Evolutionary conservation across 2,113 vertebrate genomes (phyloP), one percentile per base, ranked within the genome.

Genomic region (Anhinga anhinga): DNA sequence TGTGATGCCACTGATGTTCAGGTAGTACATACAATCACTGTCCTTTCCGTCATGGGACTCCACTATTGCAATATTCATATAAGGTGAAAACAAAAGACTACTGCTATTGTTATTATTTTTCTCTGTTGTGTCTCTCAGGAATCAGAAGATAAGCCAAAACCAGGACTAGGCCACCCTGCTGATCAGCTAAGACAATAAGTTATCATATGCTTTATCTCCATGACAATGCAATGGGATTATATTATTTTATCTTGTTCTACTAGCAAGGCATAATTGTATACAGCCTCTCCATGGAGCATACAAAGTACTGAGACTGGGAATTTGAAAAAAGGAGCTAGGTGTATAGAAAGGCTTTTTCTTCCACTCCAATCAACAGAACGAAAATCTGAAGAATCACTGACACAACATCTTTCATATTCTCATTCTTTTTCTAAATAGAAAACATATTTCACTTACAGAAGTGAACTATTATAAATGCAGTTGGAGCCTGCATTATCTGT

Each of bases 121-220:
- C 90, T 97, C 95, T 95, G 83, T 96, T 96, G 92, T 95, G 81
- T 88, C 61, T 93, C 79, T 97, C 86, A 74, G 66, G 32, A 93
- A 91, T 90, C 86, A 96, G 80, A 95, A 95, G 70, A 94, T 65
- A 85, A 97, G 45, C 73, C 59, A 95, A 95, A 97, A 52, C 80
- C 72, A 93, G 49, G 38, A 95, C 45, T 66, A 90, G 69, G 93
- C 94, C 86, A 97, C 94, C 93, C 92, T 85, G 91, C 87, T 96
- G 97, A 94, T 96, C 87, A 94, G 26, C 93, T 93, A 95, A 94
- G 96, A 97, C 95, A 97, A 55, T 86, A 90, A 79, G 55, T 69
- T 97, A 94, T 71, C 50, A 36, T 72, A 63, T 1, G 17, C 84
- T 96, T 97, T 97, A 96, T 95, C 77, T 97, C 66, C 1, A 5